Percentiles rank a stretch among this genome's conserved stretches.
Evolutionary conservation across 2,797 vertebrate species (phyloP).

Genomic region (Pteronotus mesoamericanus): DNA sequence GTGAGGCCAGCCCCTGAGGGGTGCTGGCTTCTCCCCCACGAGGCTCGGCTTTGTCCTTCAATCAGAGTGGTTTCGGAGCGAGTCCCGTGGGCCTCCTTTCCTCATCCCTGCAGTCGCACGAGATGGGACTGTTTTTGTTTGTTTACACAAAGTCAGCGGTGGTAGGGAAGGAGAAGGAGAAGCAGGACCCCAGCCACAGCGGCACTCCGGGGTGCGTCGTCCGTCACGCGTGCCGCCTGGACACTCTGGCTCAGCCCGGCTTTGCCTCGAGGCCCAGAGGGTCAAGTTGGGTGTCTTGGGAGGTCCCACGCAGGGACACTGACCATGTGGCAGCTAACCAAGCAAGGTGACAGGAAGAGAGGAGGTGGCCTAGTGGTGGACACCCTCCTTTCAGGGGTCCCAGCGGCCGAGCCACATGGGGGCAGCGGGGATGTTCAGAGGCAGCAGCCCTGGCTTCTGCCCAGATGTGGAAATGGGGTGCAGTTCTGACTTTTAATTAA

Average conservation of each 20-base stretch:
- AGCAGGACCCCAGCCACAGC: fast-evolving
- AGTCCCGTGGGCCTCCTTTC: not conserved
- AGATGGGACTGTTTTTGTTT: not conserved
- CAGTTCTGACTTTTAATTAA: not conserved
- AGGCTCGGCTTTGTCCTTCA: not conserved
- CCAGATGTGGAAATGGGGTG: not conserved
- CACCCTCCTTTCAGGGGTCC: not conserved
- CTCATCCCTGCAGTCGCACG: not conserved
- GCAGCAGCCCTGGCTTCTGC: not conserved
- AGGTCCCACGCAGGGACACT: fast-evolving
- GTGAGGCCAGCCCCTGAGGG: fast-evolving
- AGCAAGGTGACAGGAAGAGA: not conserved
- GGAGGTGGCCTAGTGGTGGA: not conserved
- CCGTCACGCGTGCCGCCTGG: fast-evolving
- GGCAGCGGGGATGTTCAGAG: not conserved
- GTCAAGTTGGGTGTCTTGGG: not conserved
- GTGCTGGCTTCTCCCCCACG: fast-evolving
- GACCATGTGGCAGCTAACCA: not conserved
- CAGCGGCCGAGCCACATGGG: fast-evolving
- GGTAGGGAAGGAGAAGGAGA: not conserved
- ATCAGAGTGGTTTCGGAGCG: not conserved
- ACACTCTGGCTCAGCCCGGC: not conserved
- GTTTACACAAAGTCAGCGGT: not conserved
- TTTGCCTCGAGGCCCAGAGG: not conserved
- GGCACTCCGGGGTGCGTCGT: fast-evolving